phyloP scores from a whole-genome alignment of 2,113 vertebrate species.

The Mus spicilegus region DNA sequence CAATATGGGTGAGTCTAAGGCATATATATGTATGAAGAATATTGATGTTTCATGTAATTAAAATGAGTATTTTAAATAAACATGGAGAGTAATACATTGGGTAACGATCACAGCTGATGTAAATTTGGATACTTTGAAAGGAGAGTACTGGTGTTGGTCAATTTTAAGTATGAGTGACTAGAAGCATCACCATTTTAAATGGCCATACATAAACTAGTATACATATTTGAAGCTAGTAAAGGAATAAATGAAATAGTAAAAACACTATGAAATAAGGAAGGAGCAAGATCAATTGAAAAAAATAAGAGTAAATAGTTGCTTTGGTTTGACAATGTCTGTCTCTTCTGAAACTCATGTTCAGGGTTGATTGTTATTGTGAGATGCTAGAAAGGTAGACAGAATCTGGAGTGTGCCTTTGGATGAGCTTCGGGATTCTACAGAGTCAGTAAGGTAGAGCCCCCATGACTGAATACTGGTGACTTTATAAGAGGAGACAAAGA shows the following conservation, averaged over 20 bases:
- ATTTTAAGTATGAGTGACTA: background rate
- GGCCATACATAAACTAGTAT: background rate
- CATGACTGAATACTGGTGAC: background rate
- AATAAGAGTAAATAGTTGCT: background rate
- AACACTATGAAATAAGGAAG: background rate
- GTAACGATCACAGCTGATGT: background rate
- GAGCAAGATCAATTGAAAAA: background rate
- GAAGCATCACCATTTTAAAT: background rate
- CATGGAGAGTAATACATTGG: background rate
- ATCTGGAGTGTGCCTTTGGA: background rate
- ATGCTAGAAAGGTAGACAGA: too few species aligned
- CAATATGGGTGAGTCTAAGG: background rate
- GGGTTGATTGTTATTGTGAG: background rate
- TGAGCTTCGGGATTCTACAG: background rate
- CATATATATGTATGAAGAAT: background rate
- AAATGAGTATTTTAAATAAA: conserved; percentile 13
- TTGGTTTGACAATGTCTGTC: background rate
- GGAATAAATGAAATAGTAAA: background rate
- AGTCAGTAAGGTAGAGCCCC: background rate
- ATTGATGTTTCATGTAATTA: background rate
- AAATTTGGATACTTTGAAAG: background rate
- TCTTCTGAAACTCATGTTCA: background rate
- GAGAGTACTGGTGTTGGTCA: background rate
- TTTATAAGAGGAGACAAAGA: background rate
- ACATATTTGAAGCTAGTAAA: background rate